These are phyloP conservation scores for Lamellibrachia columna DNA, from an alignment of 2,888 invertebrate species.

Conservation along the genomic window DNA sequence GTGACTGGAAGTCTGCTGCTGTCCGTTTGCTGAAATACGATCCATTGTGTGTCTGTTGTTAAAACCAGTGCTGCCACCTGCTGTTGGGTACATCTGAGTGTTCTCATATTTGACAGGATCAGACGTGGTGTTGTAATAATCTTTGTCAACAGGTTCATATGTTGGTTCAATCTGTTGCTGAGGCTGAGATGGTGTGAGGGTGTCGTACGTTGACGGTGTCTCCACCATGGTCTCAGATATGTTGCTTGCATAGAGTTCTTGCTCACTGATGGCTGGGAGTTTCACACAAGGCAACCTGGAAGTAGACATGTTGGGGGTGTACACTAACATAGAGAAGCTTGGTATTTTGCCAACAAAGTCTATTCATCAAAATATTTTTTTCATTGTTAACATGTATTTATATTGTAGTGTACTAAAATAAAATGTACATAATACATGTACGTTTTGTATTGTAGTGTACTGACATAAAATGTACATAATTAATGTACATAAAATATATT, in stretches of 20 bases:
- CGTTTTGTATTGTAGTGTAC: no score
- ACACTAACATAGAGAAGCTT: no score
- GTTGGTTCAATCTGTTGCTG: neutral
- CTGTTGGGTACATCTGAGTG: neutral
- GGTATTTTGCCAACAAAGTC: no score
- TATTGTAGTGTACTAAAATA: no score
- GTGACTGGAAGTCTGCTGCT: neutral
- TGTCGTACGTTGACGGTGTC: neutral
- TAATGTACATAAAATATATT: no score
- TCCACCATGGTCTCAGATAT: neutral
- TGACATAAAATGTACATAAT: no score
- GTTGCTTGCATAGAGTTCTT: neutral
- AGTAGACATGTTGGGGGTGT: neutral
- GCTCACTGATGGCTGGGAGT: neutral
- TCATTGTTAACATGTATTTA: no score
- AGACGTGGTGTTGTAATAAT: neutral
- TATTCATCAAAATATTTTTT: no score
- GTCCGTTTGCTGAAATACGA: neutral
- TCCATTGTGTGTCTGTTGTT: neutral
- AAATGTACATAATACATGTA: no score
- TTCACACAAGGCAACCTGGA: neutral
- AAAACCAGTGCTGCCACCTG: neutral
- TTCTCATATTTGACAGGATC: slow-evolving; percentile 3
- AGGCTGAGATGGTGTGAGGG: neutral
- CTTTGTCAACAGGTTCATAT: neutral